Base-by-base conservation (phyloP, 2,797 vertebrate species). In the Orestias chungarensis region DNA sequence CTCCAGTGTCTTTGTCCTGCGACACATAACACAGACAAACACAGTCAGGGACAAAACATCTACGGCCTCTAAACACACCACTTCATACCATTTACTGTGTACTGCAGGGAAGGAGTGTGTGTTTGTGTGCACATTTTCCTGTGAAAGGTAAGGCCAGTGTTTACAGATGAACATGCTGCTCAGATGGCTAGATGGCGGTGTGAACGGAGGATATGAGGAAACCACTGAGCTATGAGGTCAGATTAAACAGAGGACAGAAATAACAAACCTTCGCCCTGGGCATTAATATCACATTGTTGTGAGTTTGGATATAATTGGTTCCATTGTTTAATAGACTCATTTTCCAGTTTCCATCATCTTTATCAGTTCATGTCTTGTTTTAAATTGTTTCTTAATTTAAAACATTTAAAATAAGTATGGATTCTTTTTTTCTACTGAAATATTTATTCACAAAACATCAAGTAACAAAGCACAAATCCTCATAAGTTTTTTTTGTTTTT, bases 1-100 rank as follows among this genome's bases (percentile, higher is more conserved):
- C 92, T 87, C 93, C 95, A 71, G 92, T 89, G 84, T 95, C 95
- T 94, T 96, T 96, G 92, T 95, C 95, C 96, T 96, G 92, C 88
- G 62, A 89, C 66, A 88, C 66, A 87, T 64, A n/a, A 82, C 33
- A 79, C 42, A 81, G 64, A 82, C 67, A 83, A 40, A 80, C 59
- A 64, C 33, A 55, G 38, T 8, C 70, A 64, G 57, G 20, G 15
- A 42, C 59, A 79, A 64, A 84, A 75, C 40, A 84, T 75, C 79
- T 80, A 85, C 68, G 76, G 73, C 66, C 43, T 75, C 44, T 66
- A 74, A 70, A 83, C 52, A 81, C 64, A 82, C 46, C 33, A 50
- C 66, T 71, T 71, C 29, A 76, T 44, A 74, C 73, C 38, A 17
- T 33, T 66, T 50, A 73, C 17, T 70, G 57, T 82, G 44, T 68